A percentile compares a stretch with the other conserved stretches of the same genome.
Evolutionary conservation across 2,797 vertebrate species (phyloP).

Genomic region (Myoxocephalus aenaeus): DNA sequence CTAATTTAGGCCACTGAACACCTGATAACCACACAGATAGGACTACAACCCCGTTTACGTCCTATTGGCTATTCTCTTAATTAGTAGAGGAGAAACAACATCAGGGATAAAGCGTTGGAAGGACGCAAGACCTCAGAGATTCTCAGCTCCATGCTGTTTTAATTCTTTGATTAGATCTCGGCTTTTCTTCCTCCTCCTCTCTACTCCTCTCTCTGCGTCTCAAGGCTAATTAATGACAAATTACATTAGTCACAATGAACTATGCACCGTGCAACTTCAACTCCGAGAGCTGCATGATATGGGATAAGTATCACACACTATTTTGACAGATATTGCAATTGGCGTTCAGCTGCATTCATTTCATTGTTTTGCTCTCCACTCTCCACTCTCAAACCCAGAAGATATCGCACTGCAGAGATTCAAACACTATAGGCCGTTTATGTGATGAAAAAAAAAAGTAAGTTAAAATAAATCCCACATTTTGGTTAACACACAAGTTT

Average conservation of each 20-base stretch:
- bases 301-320: constrained; percentile 2
- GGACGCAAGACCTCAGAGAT: constrained; percentile 17
- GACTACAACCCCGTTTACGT: neutral
- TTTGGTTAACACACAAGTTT: too few relatives aligned
- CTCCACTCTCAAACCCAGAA: neutral
- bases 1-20: neutral
- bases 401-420: constrained; percentile 19
- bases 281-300: constrained; percentile 10
- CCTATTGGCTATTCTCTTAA: constrained; percentile 1
- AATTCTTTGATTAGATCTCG: constrained; percentile 28
- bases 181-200: constrained; percentile 26
- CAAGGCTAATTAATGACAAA: constrained; percentile 49
- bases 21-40: too few relatives aligned
- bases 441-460: neutral
- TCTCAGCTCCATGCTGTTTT: constrained; percentile 22
- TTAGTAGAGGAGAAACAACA: constrained; percentile 1
- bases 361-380: constrained; percentile 13
- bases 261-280: constrained; percentile 23
- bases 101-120: neutral
- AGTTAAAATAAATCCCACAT: too few relatives aligned
- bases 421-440: neutral
- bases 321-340: constrained; percentile 4
- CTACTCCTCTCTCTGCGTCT: constrained; percentile 20
- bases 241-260: constrained; percentile 47
- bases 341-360: neutral